phyloP scores from a whole-genome alignment of 1,140 invertebrate species.

The Euura lappo region DNA sequence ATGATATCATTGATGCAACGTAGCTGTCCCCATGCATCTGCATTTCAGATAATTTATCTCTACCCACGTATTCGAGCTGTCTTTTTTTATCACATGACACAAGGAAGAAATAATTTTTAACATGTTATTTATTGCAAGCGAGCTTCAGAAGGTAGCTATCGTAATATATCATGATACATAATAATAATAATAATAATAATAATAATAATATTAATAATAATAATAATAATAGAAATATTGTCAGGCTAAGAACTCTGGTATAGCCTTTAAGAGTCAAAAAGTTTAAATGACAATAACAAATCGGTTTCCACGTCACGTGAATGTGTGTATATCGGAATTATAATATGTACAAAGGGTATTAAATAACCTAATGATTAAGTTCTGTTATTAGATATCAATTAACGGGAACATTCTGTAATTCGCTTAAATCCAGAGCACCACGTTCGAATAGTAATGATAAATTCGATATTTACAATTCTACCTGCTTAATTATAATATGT shows the following conservation, averaged over 20 bases:
- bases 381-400: conserved; percentile 20
- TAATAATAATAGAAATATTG: conserved; percentile 35
- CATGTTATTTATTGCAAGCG: conserved; percentile 52
- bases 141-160: conserved; percentile 48
- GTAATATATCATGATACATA: conserved; percentile 46
- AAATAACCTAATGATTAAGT: conserved; percentile 34
- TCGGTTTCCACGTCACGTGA: conserved; percentile 29
- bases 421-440: conserved; percentile 48
- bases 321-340: conserved; percentile 24
- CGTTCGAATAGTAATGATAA: conserved; percentile 26
- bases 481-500: conserved; percentile 28
- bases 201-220: not conserved
- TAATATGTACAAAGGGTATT: conserved; percentile 29
- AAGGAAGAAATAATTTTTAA: conserved; percentile 38
- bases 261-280: not conserved
- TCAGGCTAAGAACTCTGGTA: conserved; percentile 31
- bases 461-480: conserved; percentile 41
- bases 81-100: too few relatives aligned
- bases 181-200: conserved; percentile 6
- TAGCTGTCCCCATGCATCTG: too few relatives aligned
- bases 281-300: not conserved
- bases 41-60: too few relatives aligned
- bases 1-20: too few relatives aligned
- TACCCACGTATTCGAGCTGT: too few relatives aligned
- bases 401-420: conserved; percentile 45